Evolutionary conservation across 1,140 invertebrate species (phyloP), one percentile per base, ranked within the genome.

Genomic region (Phymastichus coffea): DNA sequence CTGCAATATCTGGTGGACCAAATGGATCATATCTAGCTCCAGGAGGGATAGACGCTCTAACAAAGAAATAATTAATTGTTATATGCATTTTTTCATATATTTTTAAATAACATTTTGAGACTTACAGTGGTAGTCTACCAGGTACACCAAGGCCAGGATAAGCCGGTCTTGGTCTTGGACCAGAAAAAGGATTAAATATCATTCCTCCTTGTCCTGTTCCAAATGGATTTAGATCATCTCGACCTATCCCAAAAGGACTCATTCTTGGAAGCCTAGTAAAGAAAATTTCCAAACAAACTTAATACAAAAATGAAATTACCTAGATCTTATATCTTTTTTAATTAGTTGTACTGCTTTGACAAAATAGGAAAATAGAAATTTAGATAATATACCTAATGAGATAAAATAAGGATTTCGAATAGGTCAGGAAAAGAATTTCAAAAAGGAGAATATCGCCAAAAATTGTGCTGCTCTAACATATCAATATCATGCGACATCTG

Each of bases 1-100:
- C 69, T 19, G 74, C 73, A 40, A 71, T 64, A 20, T 82, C 84
- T 7, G 86, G 84, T 9, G 90, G 90, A 3, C 86, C 86, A 72
- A 92, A 90, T 0, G 90, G 91, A 80, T 93, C 90, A 74, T 91
- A 94, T 66, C 90, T 82, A 9, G 91, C 90, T 28, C 87, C 86
- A 1, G 89, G 88, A 23, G 89, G 89, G 15, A 91, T 79, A n/a
- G n/a, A n/a, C 23, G 87, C 80, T 22, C 87, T 88, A 57, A 85
- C 88, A 70, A 54, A 75, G 78, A 57, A 17, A 53, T 51, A 38
- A 28, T 49, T 51, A 40, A 1, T 20, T 17, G 6, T 19, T 7
- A 20, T 10, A 14, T 9, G 4, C 15, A 44, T 23, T 23, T 22
- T 8, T 44, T 22, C 41, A 55, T 19, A 65, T 56, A 40, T 41